Base-by-base conservation (phyloP, 2,797 vertebrate species). In the Rousettus madagascariensis region DNA sequence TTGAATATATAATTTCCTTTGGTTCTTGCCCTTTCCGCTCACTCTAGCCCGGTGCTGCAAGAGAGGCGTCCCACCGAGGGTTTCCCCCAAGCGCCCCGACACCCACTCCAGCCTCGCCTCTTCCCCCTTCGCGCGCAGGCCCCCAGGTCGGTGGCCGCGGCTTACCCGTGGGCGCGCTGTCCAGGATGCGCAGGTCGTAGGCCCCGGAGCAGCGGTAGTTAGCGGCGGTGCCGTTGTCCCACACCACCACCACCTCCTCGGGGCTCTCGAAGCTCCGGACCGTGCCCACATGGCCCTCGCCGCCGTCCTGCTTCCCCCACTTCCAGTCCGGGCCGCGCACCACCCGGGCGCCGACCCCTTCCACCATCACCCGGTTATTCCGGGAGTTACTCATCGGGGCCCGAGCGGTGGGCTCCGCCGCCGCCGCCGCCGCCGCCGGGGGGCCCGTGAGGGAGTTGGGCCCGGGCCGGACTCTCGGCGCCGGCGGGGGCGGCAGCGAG, bases 341-440 rank as follows among this genome's bases (percentile, higher is more conserved):
- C 65, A 99, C 99, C 91, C 99, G 99, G 20, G 99, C 99, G 38
- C 99, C 99, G n/a, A 99, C 99, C 95, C 99, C 99, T 97, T 99
- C 99, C 99, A 99, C 99, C 99, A 99, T 99, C 96, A 99, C 99
- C 43, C 99, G 99, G 98, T 99, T 99, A 97, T 99, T 99, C 98
- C 99, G 99, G 72, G 99, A 99, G 98, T 99, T 99, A 98, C 99
- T 99, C 99, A 99, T 99, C 98, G 98, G 91, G 93, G 94, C 97
- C 77, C 96, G 96, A 93, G 84, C 94, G 74, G 90, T 59, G 96
- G 95, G 95, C 93, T 43, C 95, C n/a, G 90, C 96, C 33, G 86
- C 86, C 78, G 95, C 96, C 94, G 96, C 97, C 41, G 96, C 97
- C 41, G 96, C 86, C 59, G 92, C 93, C 92, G 92, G 92, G 72